Percentiles rank a stretch among this genome's conserved stretches.
These are phyloP conservation scores for Tachysurus vachellii DNA, from an alignment of 2,113 vertebrate species.

Conservation along the genomic window DNA sequence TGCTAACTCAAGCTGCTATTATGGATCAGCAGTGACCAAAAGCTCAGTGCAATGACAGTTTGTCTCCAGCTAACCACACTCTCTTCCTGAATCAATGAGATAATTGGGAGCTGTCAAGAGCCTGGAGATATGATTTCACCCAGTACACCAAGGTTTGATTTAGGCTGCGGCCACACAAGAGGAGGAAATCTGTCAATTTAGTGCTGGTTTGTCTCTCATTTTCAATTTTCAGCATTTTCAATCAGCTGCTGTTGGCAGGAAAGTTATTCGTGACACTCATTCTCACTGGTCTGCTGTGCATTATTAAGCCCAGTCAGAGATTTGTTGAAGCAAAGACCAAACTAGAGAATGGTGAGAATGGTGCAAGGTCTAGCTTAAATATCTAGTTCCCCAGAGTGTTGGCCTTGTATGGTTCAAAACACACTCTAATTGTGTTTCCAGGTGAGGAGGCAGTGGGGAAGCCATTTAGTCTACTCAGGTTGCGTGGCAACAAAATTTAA, in stretches of 20 bases:
- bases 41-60: slow-evolving; percentile 48
- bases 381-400: not conserved
- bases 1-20: slow-evolving; percentile 26
- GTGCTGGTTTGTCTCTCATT: slow-evolving; percentile 37
- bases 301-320: slow-evolving; percentile 38
- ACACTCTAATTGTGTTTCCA: slow-evolving; percentile 36
- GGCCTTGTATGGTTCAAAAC: slow-evolving; percentile 31
- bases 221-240: slow-evolving; percentile 32
- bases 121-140: slow-evolving; percentile 47
- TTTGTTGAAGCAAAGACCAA: slow-evolving; percentile 2
- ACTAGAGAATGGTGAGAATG: not conserved
- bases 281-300: slow-evolving; percentile 18
- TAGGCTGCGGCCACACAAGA: slow-evolving; percentile 31
- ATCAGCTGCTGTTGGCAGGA: slow-evolving; percentile 32
- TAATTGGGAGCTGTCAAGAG: slow-evolving; percentile 54
- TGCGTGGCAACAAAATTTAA: slow-evolving; percentile 42
- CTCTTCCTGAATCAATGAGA: slow-evolving; percentile 42
- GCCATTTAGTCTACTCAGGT: slow-evolving; percentile 19
- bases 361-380: slow-evolving; percentile 28
- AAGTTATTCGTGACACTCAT: slow-evolving; percentile 6
- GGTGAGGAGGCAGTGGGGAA: not conserved
- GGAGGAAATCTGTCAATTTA: slow-evolving; percentile 39
- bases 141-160: slow-evolving; percentile 41
- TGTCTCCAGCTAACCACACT: slow-evolving; percentile 47
- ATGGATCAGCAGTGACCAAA: slow-evolving; percentile 44